Evolutionary conservation across 2,113 vertebrate genomes (phyloP), one percentile per base, ranked within the genome.

Genomic region (Chaenogobius annularis): DNA sequence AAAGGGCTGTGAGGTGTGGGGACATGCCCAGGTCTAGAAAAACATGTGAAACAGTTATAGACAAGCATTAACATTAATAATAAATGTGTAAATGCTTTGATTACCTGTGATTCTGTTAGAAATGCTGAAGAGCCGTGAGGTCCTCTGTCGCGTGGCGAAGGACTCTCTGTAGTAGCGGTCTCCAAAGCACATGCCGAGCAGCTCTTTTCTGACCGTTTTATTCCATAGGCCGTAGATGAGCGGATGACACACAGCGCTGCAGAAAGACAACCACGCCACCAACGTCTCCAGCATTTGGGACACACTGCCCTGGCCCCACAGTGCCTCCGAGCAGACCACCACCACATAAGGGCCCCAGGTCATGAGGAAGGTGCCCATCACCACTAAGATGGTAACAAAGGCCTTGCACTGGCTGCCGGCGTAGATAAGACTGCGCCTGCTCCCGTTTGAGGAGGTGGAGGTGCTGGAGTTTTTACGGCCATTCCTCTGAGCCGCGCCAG

Each of bases 201-300:
- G 94, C 31, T 99, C 97, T 85, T 96, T 99, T 75, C 97, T 95
- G 17, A 99, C 97, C 0, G 97, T 99, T 92, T 99, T 99, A 86
- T 99, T 99, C 98, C 98, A 99, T 65, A 99, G 89, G 8, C 97
- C 98, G 0, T 99, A 99, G 91, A 99, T 98, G 3, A 99, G 92
- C 0, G 97, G 98, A 75, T 99, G 97, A 85, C 98, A 99, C 71
- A 94, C 91, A 0, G 97, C 95, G 35, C 98, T 99, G 82, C 94
- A 94, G 54, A 99, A 98, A 7, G 96, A 98, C 66, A 99, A 88
- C 98, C 98, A 99, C 0, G 96, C 95, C 55, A 96, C 98, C 72
- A 99, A 83, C 0, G 97, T 98, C 93, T 98, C 97, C 87, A 96
- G 68, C 58, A 92, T 83, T 31, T 94, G 95, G 52, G 96, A 95